phyloP scores from a whole-genome alignment of 2,888 invertebrate genomes.

The Meloe dianella region DNA sequence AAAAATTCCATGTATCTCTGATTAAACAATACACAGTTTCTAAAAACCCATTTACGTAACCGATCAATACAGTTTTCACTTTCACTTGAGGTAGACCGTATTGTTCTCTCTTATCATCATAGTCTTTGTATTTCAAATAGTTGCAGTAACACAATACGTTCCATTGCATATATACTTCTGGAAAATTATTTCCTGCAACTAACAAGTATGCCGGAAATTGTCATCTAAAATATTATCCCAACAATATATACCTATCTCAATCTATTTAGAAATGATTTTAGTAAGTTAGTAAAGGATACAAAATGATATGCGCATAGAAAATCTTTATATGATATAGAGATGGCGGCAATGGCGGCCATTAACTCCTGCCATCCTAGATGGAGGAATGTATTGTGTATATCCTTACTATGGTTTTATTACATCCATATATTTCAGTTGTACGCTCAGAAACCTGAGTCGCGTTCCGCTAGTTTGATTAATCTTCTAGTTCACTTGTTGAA shows the following conservation, averaged over 20 bases:
- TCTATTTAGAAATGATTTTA: background rate
- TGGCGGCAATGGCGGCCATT: constrained; percentile 23
- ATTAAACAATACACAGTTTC: background rate
- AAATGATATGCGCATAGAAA: background rate
- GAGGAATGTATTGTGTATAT: constrained; percentile 30
- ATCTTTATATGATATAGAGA: background rate
- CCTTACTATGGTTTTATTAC: constrained; percentile 32
- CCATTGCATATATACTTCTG: constrained; percentile 18
- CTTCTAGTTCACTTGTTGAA: constrained; percentile 38
- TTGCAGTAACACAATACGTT: constrained; percentile 17
- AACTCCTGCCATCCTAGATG: constrained; percentile 26
- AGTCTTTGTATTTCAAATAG: background rate
- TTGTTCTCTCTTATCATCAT: background rate
- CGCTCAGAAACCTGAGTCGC: constrained; percentile 17
- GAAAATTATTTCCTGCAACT: constrained; percentile 29
- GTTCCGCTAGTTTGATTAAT: constrained; percentile 36
- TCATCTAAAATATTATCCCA: background rate
- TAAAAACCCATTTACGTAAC: background rate
- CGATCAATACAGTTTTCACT: constrained; percentile 2
- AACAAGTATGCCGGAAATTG: constrained; percentile 16
- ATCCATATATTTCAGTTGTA: constrained; percentile 34
- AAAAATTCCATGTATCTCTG: background rate
- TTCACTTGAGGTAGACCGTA: constrained; percentile 1
- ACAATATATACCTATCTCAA: background rate
- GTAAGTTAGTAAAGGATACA: background rate